These are phyloP conservation scores for Oikopleura dioica DNA, from an alignment of 23 tunicate genomes.

Conservation along the genomic window DNA sequence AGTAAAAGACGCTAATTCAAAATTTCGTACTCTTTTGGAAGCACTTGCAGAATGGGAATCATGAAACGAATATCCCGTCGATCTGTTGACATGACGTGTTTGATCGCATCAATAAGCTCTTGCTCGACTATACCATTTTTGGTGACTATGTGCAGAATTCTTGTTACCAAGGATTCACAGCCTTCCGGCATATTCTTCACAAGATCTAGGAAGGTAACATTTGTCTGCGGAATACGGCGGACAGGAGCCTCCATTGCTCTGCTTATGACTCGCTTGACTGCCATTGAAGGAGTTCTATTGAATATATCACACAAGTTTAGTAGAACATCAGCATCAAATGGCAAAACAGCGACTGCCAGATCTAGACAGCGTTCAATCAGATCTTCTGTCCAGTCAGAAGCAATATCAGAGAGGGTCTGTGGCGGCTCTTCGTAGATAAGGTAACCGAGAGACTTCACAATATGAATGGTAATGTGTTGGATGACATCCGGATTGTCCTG, in stretches of 20 bases:
- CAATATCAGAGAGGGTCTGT: background rate
- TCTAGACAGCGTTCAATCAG: constrained; percentile 49
- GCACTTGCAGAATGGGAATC: constrained; percentile 36
- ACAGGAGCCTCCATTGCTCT: constrained; percentile 52
- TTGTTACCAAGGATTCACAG: constrained; percentile 80
- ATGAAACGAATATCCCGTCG: constrained; percentile 79
- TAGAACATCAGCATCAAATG: constrained; percentile 32
- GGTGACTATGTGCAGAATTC: constrained; percentile 75
- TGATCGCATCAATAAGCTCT: constrained; percentile 29
- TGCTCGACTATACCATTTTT: constrained; percentile 28
- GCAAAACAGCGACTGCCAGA: constrained; percentile 34
- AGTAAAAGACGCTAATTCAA: background rate
- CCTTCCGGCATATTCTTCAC: constrained; percentile 72
- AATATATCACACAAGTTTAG: constrained; percentile 46
- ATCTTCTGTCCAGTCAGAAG: constrained; percentile 34
- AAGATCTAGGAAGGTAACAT: constrained; percentile 29
- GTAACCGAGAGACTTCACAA: background rate
- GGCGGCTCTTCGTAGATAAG: background rate
- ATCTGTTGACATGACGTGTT: constrained; percentile 39
- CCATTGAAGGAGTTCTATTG: constrained; percentile 32
- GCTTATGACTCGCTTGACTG: constrained; percentile 36
- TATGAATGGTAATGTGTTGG: background rate
- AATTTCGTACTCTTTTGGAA: background rate
- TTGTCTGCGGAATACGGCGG: constrained; percentile 57
- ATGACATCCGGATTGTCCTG: background rate